Conservation (phyloP, 2,888 invertebrate genomes). For the Microctonus brassicae region DNA sequence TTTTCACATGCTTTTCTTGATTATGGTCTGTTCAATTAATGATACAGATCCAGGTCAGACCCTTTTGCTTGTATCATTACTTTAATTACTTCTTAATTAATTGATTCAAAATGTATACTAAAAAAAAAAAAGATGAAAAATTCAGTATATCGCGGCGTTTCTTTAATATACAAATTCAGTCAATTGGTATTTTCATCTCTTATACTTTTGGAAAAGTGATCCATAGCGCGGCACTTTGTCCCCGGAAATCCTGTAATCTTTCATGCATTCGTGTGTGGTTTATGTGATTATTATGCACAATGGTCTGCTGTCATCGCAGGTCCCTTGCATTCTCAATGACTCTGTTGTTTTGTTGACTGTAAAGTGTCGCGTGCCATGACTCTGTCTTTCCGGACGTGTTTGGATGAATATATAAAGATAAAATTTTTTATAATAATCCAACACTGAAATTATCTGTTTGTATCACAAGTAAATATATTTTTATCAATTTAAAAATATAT, state of each 20-base stretch:
- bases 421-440: constrained; percentile 5
- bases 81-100: background rate
- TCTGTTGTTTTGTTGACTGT: constrained; percentile 56
- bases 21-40: background rate
- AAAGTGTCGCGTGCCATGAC: constrained; percentile 48
- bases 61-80: background rate
- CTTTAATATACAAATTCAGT: constrained; percentile 56
- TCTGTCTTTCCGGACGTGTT: constrained; percentile 1
- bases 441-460: background rate
- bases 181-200: constrained; percentile 55
- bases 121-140: background rate
- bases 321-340: constrained; percentile 58
- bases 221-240: constrained; percentile 47
- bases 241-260: constrained; percentile 65
- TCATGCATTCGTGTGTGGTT: constrained; percentile 44
- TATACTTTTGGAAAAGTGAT: constrained; percentile 43
- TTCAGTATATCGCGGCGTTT: constrained; percentile 28
- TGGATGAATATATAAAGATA: constrained; percentile 2
- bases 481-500: too few species aligned
- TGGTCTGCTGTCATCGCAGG: constrained; percentile 50
- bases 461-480: background rate
- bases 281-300: constrained; percentile 57
- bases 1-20: background rate
- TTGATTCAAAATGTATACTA: background rate
- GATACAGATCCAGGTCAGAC: background rate